Base-by-base conservation (phyloP, 2,888 invertebrate genomes). In the Epinotia ramella region DNA sequence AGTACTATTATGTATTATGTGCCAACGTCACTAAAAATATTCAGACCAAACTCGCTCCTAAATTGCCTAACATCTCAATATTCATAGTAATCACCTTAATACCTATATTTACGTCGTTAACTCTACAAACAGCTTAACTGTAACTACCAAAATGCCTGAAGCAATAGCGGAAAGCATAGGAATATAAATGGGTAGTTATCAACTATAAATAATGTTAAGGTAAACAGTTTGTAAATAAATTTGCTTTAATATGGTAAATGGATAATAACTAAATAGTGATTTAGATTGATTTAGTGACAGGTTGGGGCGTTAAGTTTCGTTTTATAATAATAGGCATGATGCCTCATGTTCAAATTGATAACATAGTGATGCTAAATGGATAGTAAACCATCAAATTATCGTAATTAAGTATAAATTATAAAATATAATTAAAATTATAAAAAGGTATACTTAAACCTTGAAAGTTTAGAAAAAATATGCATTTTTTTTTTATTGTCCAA, bases 51-150 rank as follows among this genome's bases (percentile, higher is more conserved):
- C 53, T n/a, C 40, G 20, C 40, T 46, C 16, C 44, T 9, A 59
- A 24, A 59, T 69, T 70, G 46, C 70, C n/a, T 70, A 62, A 70
- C 70, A 33, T 70, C 70, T 70, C 18, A 70, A 70, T 62, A 70
- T 70, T 62, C 62, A 40, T 49, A 70, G 70, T 53, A 18, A 70
- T 70, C 62, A 62, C 33, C 18, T 3, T 70, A 70, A 70, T 70
- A 70, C 70, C 70, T 62, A 69, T 69, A 69, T 59, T 69, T 69
- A 69, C 59, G 70, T 70, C 53, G 60, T 70, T 70, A 70, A 18
- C 9, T 62, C 62, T 62, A 70, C 70, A 70, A 70, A 70, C 70
- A 62, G 53, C 60, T 49, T 70, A 70, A 70, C 68, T 40, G 18
- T 56, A 68, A 68, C 70, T 62, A 70, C 62, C 62, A 53, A 70